Evolutionary conservation across 2,888 invertebrate species (phyloP).

Genomic region (Hydroisotoma schaefferi): DNA sequence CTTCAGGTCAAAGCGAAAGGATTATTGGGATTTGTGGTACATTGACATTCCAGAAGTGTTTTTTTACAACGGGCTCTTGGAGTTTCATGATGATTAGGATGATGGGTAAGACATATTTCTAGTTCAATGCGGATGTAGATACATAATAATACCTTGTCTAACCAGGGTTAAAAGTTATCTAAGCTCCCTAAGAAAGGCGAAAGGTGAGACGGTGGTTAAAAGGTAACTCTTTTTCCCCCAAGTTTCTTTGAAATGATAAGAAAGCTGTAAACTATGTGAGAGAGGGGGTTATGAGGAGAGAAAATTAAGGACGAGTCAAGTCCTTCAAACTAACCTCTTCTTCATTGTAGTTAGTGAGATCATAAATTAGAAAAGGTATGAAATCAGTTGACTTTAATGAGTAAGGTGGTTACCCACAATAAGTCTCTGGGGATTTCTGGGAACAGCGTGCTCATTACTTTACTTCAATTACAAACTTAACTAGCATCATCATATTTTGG

Average conservation of each 20-base stretch:
- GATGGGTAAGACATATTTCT: background rate
- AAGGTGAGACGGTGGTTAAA: slow-evolving; percentile 11
- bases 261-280: background rate
- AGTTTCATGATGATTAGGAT: too few relatives aligned
- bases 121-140: background rate
- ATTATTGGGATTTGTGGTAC: slow-evolving; percentile 27
- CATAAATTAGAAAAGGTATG: slow-evolving; percentile 12
- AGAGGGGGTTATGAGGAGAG: background rate
- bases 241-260: background rate
- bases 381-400: slow-evolving; percentile 19
- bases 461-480: background rate
- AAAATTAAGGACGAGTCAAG: slow-evolving; percentile 2
- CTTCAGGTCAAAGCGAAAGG: too few relatives aligned
- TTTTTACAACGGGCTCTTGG: slow-evolving; percentile 14
- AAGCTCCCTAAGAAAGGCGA: background rate
- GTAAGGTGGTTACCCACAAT: slow-evolving; percentile 12
- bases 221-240: background rate
- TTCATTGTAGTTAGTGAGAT: slow-evolving; percentile 10
- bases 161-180: too few relatives aligned
- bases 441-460: too few relatives aligned
- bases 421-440: slow-evolving; percentile 3
- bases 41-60: slow-evolving; percentile 28
- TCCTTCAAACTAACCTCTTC: slow-evolving; percentile 6
- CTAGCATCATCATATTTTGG: background rate
- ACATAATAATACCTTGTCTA: too few relatives aligned